phyloP scores from a whole-genome alignment of 1,140 invertebrate species.

The Nixonia krombeini region DNA sequence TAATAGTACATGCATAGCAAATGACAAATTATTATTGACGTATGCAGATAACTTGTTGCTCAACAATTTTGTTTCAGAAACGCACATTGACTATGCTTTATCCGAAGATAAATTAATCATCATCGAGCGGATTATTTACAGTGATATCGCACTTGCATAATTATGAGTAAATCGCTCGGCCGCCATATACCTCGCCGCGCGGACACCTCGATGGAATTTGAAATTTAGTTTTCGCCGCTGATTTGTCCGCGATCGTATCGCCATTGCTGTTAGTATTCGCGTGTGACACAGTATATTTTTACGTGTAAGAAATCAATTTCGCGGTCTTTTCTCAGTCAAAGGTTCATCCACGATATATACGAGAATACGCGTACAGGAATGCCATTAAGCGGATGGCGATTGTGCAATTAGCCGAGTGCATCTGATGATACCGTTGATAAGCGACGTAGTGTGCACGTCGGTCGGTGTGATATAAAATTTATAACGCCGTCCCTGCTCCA shows the following conservation, averaged over 20 bases:
- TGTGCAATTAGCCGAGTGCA: conserved; percentile 39
- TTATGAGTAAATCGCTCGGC: not conserved
- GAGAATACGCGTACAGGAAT: conserved; percentile 15
- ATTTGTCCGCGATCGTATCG: not conserved
- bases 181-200: not conserved
- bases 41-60: no score
- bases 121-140: not conserved
- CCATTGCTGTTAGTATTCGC: no score
- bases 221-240: not conserved
- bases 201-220: not conserved
- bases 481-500: conserved; percentile 12
- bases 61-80: no score
- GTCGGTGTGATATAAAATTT: conserved; percentile 20
- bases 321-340: not conserved
- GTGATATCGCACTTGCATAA: conserved; percentile 1
- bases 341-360: no score
- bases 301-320: not conserved
- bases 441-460: conserved; percentile 20
- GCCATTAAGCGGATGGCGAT: conserved; percentile 31
- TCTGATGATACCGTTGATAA: conserved; percentile 45
- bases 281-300: not conserved
- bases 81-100: no score
- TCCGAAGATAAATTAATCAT: conserved; percentile 3
- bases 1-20: no score
- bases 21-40: no score